A percentile compares a stretch with the other conserved stretches of the same genome.
Evolutionary conservation across 2,888 invertebrate species (phyloP).

Genomic region (Mallateleia sp.): DNA sequence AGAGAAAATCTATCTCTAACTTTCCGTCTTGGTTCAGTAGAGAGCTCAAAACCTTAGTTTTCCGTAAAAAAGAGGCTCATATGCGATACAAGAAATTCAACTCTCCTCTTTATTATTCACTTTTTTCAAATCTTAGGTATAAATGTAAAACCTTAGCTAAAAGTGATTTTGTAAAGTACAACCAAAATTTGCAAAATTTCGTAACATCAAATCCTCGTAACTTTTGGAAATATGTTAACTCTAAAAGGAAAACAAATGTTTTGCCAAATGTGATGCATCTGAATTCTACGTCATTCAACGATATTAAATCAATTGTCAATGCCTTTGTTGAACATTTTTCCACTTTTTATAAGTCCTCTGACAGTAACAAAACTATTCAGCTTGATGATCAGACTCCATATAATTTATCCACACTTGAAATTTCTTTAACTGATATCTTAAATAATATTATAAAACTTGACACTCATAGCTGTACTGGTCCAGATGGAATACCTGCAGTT

Average conservation of each 20-base stretch:
- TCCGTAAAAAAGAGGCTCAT: slow-evolving; percentile 10
- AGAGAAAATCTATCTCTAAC: not conserved
- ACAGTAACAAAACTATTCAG: not conserved
- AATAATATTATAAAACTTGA: not conserved
- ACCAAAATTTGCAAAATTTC: not conserved
- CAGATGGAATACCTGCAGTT: not conserved
- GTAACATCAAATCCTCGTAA: not conserved
- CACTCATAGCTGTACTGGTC: not conserved
- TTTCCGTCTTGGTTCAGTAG: slow-evolving; percentile 19
- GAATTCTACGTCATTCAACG: not conserved
- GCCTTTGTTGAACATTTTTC: not conserved
- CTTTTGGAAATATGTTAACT: slow-evolving; percentile 21
- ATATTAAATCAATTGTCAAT: not conserved
- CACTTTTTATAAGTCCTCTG: not conserved
- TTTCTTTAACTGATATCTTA: not conserved
- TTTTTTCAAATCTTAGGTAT: not conserved
- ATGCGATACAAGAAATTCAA: not conserved
- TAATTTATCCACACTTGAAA: not conserved
- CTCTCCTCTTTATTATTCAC: not conserved
- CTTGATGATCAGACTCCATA: not conserved
- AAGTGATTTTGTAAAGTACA: not conserved
- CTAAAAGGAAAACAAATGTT: not conserved
- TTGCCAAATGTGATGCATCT: not conserved
- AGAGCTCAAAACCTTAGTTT: slow-evolving; percentile 17
- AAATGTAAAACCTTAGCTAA: not conserved